Percentiles rank a stretch among this genome's conserved stretches.
Conservation (phyloP, 1,140 invertebrate species). For the Forficula auricularia region DNA sequence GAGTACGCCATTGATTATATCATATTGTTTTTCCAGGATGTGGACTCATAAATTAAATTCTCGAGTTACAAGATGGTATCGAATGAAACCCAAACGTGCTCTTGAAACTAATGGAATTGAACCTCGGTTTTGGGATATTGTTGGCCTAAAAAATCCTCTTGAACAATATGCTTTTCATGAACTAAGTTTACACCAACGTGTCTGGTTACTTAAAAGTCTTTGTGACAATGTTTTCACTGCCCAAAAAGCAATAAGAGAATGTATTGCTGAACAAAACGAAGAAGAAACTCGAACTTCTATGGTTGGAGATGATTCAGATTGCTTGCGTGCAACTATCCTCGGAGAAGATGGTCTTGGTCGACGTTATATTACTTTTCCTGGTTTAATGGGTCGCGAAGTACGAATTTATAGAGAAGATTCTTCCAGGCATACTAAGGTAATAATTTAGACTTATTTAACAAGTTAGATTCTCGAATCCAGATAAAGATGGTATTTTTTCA, state of each 20-base stretch:
- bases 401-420: slow-evolving; percentile 32
- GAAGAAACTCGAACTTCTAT: slow-evolving; percentile 25
- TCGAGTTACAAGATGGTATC: slow-evolving; percentile 33
- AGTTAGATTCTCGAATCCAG: slow-evolving; percentile 22
- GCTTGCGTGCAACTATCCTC: slow-evolving; percentile 24
- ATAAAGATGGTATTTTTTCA: too few relatives aligned
- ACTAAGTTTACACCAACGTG: slow-evolving; percentile 33
- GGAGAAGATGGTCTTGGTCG: slow-evolving; percentile 35
- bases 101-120: slow-evolving; percentile 33
- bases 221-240: slow-evolving; percentile 39
- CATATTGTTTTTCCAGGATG: slow-evolving; percentile 18
- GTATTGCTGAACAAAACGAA: slow-evolving; percentile 16
- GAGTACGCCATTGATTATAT: too few relatives aligned
- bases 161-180: slow-evolving; percentile 34
- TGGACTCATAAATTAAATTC: slow-evolving; percentile 35
- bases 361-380: slow-evolving; percentile 38
- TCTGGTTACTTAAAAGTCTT: slow-evolving; percentile 39
- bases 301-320: slow-evolving; percentile 21
- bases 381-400: slow-evolving; percentile 36
- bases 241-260: slow-evolving; percentile 12
- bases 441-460: too few relatives aligned
- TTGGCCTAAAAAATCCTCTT: slow-evolving; percentile 29
- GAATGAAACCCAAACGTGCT: too few relatives aligned
- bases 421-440: slow-evolving; percentile 16
- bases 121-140: slow-evolving; percentile 31